Evolutionary conservation across 2,797 vertebrate species (phyloP), one percentile per base, ranked within the genome.

Genomic region (Danio albolineatus): DNA sequence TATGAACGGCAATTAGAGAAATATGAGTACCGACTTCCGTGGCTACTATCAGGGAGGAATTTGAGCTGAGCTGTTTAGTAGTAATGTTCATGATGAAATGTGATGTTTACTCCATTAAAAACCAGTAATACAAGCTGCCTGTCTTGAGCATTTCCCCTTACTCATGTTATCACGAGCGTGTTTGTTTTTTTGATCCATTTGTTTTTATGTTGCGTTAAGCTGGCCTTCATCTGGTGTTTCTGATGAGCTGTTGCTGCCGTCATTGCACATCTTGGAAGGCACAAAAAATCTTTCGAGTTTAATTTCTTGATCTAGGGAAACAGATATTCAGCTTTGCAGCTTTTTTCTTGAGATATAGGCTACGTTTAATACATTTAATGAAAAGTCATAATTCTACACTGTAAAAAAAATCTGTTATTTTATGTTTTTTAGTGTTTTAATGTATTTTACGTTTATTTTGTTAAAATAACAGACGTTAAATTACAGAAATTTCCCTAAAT

Each of bases 71-170:
- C 10, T 28, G 51, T 7, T 43, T 9, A 21, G 41, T 56, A 72
- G 51, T 36, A 71, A 6, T 6, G 65, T 16, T n/a, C n/a, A 51
- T 72, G 19, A 44, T 19, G 36, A 76, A 54, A 12, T 36, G 1
- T 54, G 19, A 46, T 12, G 51, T 66, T 57, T 66, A 56, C 74
- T 46, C 13, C 10, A 38, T 51, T 66, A 57, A 54, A 28, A 76
- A 66, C 4, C 74, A 57, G 74, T 76, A 49, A 36, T 54, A 21
- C 17, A 7, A 65, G 19, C 73, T 65, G 48, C 10, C 19, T 56
- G 61, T 46, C 61, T 56, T 2, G 6, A 66, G 39, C 17, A 46
- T 65, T 76, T 76, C 51, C 61, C 39, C 21, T 38, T 44, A 56
- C 74, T 54, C 19, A 13, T 65, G 44, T 56, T 66, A 21, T 75